Conservation (phyloP, 2,888 invertebrate genomes). For the Macrostomum cliftonense region DNA sequence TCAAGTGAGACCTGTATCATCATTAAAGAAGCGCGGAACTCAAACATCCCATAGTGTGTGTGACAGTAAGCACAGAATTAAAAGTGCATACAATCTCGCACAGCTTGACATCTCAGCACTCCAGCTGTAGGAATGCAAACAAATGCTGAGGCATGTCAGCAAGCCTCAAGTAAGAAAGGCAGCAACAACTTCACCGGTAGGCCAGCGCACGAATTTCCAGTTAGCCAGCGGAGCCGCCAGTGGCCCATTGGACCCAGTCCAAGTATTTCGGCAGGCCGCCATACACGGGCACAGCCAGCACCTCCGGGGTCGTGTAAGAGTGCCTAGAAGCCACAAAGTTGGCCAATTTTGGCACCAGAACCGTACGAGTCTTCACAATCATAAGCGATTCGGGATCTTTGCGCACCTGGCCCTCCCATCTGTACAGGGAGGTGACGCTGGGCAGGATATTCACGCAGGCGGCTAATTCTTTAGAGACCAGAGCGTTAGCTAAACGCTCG, state of each 20-base stretch:
- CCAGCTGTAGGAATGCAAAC: no score
- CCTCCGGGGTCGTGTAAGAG: conserved; percentile 78
- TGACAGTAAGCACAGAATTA: no score
- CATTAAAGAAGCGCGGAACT: no score
- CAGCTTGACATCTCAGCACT: no score
- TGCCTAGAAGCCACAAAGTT: conserved; percentile 61
- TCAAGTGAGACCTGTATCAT: no score
- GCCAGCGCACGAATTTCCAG: no score
- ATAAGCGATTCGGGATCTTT: conserved; percentile 59
- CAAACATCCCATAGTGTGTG: no score
- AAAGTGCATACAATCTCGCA: no score
- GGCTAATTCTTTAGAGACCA: conserved; percentile 62
- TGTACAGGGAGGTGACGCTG: conserved; percentile 59
- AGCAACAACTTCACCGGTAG: no score
- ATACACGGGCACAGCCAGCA: conserved; percentile 45
- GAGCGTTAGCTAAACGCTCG: conserved; percentile 56
- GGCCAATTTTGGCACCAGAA: conserved; percentile 54
- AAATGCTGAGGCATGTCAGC: no score
- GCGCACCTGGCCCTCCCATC: conserved; percentile 68
- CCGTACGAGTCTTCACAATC: conserved; percentile 73
- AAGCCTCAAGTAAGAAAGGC: no score
- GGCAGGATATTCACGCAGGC: conserved; percentile 90
- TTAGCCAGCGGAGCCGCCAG: no score
- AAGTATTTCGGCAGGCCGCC: conserved; percentile 31
- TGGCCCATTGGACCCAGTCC: conserved; percentile 21